These are phyloP conservation scores for Latrodectus geometricus DNA, from an alignment of 1,140 invertebrate genomes.

Conservation along the genomic window DNA sequence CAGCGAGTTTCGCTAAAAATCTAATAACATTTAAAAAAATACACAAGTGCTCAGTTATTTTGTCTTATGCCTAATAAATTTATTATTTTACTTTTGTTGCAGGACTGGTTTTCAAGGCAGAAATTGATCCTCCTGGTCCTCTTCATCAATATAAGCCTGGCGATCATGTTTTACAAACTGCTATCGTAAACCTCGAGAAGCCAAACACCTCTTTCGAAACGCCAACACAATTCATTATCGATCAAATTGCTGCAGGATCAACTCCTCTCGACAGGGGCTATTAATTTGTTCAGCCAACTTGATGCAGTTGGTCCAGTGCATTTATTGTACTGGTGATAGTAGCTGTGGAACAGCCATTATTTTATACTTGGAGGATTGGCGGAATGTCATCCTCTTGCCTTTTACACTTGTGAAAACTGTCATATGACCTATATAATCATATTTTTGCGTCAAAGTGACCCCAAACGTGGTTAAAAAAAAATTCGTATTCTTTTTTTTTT, in stretches of 20 bases:
- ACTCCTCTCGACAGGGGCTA: neutral
- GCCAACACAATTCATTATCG: slow-evolving; percentile 6
- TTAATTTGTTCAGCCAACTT: slow-evolving; percentile 12
- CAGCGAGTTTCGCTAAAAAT: too few species aligned
- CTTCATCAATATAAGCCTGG: slow-evolving; percentile 64
- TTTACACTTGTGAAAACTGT: neutral
- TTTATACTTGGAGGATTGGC: neutral
- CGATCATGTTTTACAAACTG: slow-evolving; percentile 65
- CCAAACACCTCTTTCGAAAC: neutral
- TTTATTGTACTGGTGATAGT: slow-evolving; percentile 1
- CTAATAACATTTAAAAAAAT: too few species aligned
- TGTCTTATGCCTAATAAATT: neutral
- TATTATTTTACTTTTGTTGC: neutral
- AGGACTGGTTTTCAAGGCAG: slow-evolving; percentile 64
- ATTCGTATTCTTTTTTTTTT: neutral
- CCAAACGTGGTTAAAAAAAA: neutral
- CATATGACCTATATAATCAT: too few species aligned
- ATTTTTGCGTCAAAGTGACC: neutral
- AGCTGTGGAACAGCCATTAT: slow-evolving; percentile 31
- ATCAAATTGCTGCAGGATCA: slow-evolving; percentile 32
- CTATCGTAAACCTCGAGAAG: slow-evolving; percentile 34
- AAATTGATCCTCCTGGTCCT: slow-evolving; percentile 64
- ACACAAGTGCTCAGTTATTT: too few species aligned
- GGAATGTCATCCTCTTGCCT: neutral
- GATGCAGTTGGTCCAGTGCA: slow-evolving; percentile 5